Base-by-base conservation (phyloP, 2,113 vertebrate species). In the Sinocyclocheilus grahami region DNA sequence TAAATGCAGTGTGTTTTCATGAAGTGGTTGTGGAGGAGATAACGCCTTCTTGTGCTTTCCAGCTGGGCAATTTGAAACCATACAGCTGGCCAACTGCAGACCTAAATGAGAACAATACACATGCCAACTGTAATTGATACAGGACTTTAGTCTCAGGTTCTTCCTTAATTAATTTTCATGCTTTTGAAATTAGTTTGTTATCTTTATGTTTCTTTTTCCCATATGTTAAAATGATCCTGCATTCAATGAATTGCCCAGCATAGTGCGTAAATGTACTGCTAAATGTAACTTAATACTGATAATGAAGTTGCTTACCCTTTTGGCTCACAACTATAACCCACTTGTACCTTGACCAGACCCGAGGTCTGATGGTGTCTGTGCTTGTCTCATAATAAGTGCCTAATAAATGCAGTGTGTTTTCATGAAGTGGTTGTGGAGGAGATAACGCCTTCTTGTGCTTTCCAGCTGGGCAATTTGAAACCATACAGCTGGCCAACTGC, bases 71-170 rank as follows among this genome's bases (percentile, higher is more conserved):
- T 60, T 3, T 74, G 82, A 84, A 84, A 74, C 69, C 69, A 53
- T 74, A 74, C 82, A 84, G 30, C 27, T 83, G 81, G 63, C 16
- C 48, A 37, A 53, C 60, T 27, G 37, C 6, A 71, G 46, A 83
- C 24, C 65, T 24, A 16, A 74, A 16, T 8, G 51, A 74, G 30
- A 60, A 42, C 33, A 39, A 72, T 30, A 42, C 82, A 60, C 82
- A 37, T 58, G 82, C 33, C 51, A 42, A 39, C 51, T 84, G 82
- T 75, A 84, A 84, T n/a, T 22, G 53, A 84, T 84, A 72, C 20
- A 53, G 18, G 33, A 3, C 80, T 37, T 18, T 10, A 58, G 51
- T 72, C 65, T 83, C 51, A 84, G 82, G 51, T 74, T 74, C 20
- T 60, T 42, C 20, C 33, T 39, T 74, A 37, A 84, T 60, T 5